Base-by-base conservation (phyloP, 2,888 invertebrate species). In the Amblyteles armatorius region DNA sequence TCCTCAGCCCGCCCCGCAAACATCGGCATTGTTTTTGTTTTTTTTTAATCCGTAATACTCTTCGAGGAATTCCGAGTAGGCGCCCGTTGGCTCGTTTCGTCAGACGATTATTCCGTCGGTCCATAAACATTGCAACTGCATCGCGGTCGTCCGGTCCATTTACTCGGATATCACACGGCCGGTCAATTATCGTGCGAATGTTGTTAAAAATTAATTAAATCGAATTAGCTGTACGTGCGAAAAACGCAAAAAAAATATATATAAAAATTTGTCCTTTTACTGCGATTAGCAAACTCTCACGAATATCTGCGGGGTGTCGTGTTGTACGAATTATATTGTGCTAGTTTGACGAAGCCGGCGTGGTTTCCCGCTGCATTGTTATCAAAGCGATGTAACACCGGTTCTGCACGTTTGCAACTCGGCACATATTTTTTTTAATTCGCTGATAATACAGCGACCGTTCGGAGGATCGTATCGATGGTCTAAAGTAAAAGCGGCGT, bases 341-440 rank as follows among this genome's bases (percentile, higher is more conserved):
- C 57, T 60, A 33, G 55, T 79, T 79, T 13, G 29, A 79, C 44
- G 19, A 69, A 33, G 69, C 44, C 16, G 33, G 11, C n/a, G 57
- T 13, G 26, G 11, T 9, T 26, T 26, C 11, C 4, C 3, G 22
- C 4, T 48, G 3, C 44, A 16, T 48, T 4, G 44, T 4, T 48
- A 48, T 48, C 44, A 48, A 3, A 16, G 16, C 16, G 16, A 16
- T 48, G 13, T 16, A 48, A 48, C 16, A 48, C 16, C 44, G 44
- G 13, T 48, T 48, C 16, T 2, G 44, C 44, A 16, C 16, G 44
- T 3, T 48, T 16, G 44, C 44, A 16, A 48, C 13, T 48, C 16
- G 44, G 44, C 13, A 3, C 0, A 48, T 48, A 40, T 48, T 48
- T 48, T 48, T 16, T 48, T 16, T 13, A 0, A 44, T 16, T 16